Base-by-base conservation (phyloP, 2,888 invertebrate species). In the Acholoe squamosa region DNA sequence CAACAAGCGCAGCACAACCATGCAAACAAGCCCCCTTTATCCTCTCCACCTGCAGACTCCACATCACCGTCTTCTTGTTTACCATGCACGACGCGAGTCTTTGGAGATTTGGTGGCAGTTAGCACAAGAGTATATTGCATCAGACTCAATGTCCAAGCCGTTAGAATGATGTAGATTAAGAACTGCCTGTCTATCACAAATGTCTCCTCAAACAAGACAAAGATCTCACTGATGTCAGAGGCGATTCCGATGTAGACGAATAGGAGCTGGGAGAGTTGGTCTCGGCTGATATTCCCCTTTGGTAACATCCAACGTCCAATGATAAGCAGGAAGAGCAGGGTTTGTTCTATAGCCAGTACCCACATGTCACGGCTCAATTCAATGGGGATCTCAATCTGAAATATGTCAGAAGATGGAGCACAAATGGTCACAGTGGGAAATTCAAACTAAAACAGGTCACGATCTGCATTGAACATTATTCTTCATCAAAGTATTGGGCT, bases 211-310 rank as follows among this genome's bases (percentile, higher is more conserved):
- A 94, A 94, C n/a, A 95, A 91, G 28, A 93, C 92, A 91, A 94
- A 94, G 25, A 94, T 92, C 89, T 94, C 94, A 92, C 94, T 93
- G 91, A 94, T 94, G 92, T 95, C 95, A 10, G 94, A 94, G 0
- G 95, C 95, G 91, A 95, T 95, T 43, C 95, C 95, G 89, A 96
- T 93, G 92, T 96, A 96, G 86, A 95, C 96, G 84, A 96, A 94
- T n/a, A 96, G 93, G 1, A 96, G 93, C 91, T 96, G 96, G 0
- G 96, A 96, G 14, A 96, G 93, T 88, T 96, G 94, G 89, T 95
- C 95, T 16, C 95, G 93, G 16, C 94, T 94, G 86, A 96, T 92
- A n/a, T 93, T 91, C 3, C 94, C 94, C 28, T 94, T 92, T 0
- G 95, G 95, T 33, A 95, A 93, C 54, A 94, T 52, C 95, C 95